Conservation (phyloP, 2,888 invertebrate genomes). For the Adelognathus sp. region DNA sequence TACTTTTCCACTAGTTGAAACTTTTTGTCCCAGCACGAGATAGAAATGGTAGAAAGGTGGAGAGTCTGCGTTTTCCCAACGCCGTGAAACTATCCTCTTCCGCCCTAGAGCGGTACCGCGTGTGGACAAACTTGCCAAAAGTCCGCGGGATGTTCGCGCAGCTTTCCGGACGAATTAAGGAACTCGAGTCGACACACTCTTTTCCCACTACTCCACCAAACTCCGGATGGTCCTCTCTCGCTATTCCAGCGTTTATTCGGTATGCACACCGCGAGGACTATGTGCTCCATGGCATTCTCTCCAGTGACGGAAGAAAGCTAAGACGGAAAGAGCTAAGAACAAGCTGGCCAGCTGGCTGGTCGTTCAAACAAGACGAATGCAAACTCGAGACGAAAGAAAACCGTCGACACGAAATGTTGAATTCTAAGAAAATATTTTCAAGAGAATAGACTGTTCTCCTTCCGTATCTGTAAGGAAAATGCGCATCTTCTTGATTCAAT, state of each 20-base stretch:
- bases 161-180: slow-evolving; percentile 33
- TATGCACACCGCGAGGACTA: background rate
- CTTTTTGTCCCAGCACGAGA: background rate
- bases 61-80: background rate
- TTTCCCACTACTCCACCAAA: slow-evolving; percentile 13
- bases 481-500: no score
- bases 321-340: background rate
- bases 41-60: no score
- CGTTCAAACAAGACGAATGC: background rate
- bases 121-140: slow-evolving; percentile 4
- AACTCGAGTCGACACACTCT: slow-evolving; percentile 44
- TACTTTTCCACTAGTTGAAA: background rate
- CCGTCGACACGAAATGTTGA: background rate
- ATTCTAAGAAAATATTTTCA: background rate
- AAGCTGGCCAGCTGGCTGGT: background rate
- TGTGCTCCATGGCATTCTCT: slow-evolving; percentile 1
- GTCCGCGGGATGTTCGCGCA: slow-evolving; percentile 1
- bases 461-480: no score
- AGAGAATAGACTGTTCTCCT: no score
- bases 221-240: slow-evolving; percentile 11
- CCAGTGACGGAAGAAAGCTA: slow-evolving; percentile 6
- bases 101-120: background rate
- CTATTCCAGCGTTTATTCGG: slow-evolving; percentile 22
- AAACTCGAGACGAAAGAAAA: background rate
- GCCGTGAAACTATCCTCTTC: background rate